Evolutionary conservation across 1,140 invertebrate species (phyloP), one percentile per base, ranked within the genome.

Genomic region (Hypsibius dujardini): DNA sequence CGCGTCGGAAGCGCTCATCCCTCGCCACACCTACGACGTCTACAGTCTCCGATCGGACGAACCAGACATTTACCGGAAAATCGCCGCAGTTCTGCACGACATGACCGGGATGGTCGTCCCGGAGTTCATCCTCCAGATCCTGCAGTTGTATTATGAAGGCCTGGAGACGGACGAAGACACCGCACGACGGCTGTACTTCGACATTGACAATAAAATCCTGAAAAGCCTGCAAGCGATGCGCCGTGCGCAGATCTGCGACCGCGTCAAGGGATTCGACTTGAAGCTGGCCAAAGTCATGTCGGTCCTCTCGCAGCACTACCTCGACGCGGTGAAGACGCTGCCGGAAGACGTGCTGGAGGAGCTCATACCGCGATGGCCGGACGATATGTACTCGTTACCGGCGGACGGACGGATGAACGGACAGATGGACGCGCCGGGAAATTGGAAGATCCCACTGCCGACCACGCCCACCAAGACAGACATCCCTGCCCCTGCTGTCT

Each of bases 161-260:
- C 7, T 67, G 3, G 62, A 67, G 3, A 12, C 3, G 42, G 42
- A 15, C 3, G 12, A 15, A 15, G 62, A 67, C 42, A 12, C 3
- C 7, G 62, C 62, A 7, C 62, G 42, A 45, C 62, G 62, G 7
- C 42, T 67, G 62, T 7, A 15, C 42, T 67, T 67, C 62, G 62
- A 67, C 3, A 67, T 67, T 67, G 62, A 67, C 45, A 67, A 67
- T 42, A 67, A 67, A 42, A 67, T 67, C 62, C 62, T 67, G 12
- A 67, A 67, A 42, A 15, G 42, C 42, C 62, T 67, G 3, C 62
- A 67, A 67, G 62, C 62, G 12, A 67, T 67, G 62, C 62, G 45
- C 42, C 62, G 62, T 7, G 62, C 62, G 3, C 62, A 67, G 45
- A 67, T 67, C 12, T 67, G 62, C 42, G 62, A 67, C 45, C 62